A percentile compares a stretch with the other conserved stretches of the same genome.
Evolutionary conservation across 2,888 invertebrate species (phyloP).

Genomic region (Nipponacmea schrenckii): DNA sequence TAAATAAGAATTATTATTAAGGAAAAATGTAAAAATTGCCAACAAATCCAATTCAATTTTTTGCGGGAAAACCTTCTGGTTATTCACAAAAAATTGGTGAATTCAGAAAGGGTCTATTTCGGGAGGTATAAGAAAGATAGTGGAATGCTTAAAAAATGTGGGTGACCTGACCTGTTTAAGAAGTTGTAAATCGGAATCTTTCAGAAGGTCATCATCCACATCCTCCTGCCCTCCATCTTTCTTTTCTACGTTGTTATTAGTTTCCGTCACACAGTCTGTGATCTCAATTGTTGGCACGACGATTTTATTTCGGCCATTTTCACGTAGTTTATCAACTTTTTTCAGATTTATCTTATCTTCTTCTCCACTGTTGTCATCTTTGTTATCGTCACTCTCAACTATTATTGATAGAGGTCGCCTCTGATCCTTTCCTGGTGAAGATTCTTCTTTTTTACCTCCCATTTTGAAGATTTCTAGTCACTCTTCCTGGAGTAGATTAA

Average conservation of each 20-base stretch:
- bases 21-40: too few relatives aligned
- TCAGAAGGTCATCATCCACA: not conserved
- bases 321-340: not conserved
- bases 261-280: slow-evolving; percentile 33
- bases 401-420: slow-evolving; percentile 27
- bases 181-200: slow-evolving; percentile 2
- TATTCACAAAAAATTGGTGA: too few relatives aligned
- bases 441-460: slow-evolving; percentile 26
- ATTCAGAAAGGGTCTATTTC: too few relatives aligned
- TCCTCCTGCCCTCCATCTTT: not conserved
- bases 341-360: not conserved
- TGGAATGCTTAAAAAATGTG: too few relatives aligned
- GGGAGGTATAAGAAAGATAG: too few relatives aligned
- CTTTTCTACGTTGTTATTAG: slow-evolving; percentile 17
- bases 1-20: too few relatives aligned
- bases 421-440: slow-evolving; percentile 6
- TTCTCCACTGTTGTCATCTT: not conserved
- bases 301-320: not conserved
- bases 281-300: not conserved
- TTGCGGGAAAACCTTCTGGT: too few relatives aligned
- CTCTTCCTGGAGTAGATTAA: too few relatives aligned
- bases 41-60: too few relatives aligned
- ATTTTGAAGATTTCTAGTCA: slow-evolving; percentile 10
- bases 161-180: not conserved
- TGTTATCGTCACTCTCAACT: slow-evolving; percentile 17